These are phyloP conservation scores for Dermochelys coriacea DNA, from an alignment of 2,797 vertebrate species.

Conservation along the genomic window DNA sequence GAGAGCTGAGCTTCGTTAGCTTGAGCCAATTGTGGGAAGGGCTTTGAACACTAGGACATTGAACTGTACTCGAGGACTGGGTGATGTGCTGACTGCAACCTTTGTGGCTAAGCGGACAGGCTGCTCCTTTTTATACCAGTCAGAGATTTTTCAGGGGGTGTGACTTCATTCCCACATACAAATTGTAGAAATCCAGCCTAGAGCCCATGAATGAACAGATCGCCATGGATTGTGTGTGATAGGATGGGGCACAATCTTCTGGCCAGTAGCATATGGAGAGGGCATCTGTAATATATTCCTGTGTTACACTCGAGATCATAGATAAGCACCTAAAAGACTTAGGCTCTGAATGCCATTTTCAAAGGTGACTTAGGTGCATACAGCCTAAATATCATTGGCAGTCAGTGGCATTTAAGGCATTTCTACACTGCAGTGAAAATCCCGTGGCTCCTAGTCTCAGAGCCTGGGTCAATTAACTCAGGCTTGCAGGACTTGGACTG, in stretches of 20 bases:
- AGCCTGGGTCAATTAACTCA: too few species aligned
- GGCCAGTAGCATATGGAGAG: neutral
- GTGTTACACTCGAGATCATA: neutral
- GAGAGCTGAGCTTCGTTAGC: neutral
- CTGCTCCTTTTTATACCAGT: neutral
- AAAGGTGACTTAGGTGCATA: too few species aligned
- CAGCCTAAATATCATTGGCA: too few species aligned
- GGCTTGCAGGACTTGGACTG: too few species aligned
- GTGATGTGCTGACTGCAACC: accelerated
- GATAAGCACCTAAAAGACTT: too few species aligned
- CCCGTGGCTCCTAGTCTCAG: too few species aligned
- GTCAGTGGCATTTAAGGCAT: too few species aligned
- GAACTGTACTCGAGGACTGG: accelerated
- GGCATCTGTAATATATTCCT: neutral
- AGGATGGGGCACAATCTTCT: neutral
- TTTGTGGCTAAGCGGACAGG: neutral
- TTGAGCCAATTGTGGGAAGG: neutral
- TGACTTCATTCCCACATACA: conserved; percentile 51
- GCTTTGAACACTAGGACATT: neutral
- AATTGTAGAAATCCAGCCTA: neutral
- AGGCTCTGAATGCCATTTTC: too few species aligned
- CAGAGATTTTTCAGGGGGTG: conserved; percentile 32
- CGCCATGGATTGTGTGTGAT: neutral
- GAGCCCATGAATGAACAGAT: neutral
- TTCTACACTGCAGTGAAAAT: too few species aligned